These are phyloP conservation scores for Automeris io DNA, from an alignment of 2,888 invertebrate genomes.

Conservation along the genomic window DNA sequence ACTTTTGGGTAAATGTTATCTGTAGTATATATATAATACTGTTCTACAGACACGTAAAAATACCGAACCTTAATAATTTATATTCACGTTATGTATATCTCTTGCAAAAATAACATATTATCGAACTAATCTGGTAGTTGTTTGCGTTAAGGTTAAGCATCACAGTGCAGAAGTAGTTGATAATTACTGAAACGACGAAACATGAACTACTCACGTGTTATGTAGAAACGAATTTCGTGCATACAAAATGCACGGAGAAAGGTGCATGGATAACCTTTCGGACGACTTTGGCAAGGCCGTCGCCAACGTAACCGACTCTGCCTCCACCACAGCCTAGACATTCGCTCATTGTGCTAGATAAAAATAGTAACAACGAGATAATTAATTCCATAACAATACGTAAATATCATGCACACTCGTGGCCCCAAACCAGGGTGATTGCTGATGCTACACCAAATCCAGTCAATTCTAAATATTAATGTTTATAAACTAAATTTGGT, in stretches of 20 bases:
- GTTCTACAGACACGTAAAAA: neutral
- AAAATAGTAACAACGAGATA: neutral
- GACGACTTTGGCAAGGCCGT: slow-evolving; percentile 56
- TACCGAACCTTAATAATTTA: neutral
- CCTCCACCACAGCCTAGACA: slow-evolving; percentile 13
- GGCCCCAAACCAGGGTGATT: no score
- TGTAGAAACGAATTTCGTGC: slow-evolving; percentile 8
- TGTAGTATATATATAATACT: no score
- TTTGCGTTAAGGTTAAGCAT: no score
- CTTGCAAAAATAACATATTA: neutral
- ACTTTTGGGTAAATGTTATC: no score
- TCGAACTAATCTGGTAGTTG: no score
- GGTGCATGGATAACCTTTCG: slow-evolving; percentile 38
- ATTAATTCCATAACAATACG: no score
- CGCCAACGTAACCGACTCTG: slow-evolving; percentile 31
- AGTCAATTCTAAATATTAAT: no score
- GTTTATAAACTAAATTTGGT: no score
- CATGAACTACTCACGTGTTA: slow-evolving; percentile 12
- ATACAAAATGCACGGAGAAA: slow-evolving; percentile 30
- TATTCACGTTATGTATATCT: neutral
- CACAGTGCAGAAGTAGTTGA: no score
- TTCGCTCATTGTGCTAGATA: neutral
- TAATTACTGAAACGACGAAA: no score
- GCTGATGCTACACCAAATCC: no score
- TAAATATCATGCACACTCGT: no score